Conservation (phyloP, 2,113 vertebrate species). For the Alethe diademata region DNA sequence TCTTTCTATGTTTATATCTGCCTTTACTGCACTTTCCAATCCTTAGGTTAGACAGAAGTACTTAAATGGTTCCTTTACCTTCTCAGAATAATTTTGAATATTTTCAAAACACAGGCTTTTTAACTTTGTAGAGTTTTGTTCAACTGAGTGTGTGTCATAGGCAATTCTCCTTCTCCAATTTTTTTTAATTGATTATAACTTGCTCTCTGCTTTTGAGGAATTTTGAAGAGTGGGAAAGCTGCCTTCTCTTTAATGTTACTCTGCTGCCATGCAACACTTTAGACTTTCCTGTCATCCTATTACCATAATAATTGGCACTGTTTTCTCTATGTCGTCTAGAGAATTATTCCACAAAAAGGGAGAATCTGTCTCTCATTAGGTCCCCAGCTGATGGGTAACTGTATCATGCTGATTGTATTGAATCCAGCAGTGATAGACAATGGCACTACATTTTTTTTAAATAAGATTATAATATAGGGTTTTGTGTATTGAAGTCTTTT, state of each 20-base stretch:
- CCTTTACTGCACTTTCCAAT: not conserved
- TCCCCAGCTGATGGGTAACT: not conserved
- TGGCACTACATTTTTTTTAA: not conserved
- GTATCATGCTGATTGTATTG: not conserved
- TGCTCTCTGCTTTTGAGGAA: not conserved
- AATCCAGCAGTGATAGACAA: not conserved
- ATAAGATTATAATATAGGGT: not conserved
- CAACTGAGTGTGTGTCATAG: not conserved
- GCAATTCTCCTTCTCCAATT: not conserved
- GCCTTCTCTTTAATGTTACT: not conserved
- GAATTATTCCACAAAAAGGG: not conserved
- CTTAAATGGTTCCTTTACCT: not conserved
- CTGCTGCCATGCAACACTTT: not conserved
- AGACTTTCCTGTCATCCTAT: not conserved
- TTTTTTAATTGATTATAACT: not conserved
- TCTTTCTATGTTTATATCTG: not conserved
- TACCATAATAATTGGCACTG: not conserved
- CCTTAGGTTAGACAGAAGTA: not conserved
- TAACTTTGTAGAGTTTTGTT: not conserved
- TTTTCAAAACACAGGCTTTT: not conserved
- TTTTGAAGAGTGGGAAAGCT: not conserved
- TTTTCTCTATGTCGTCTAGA: slow-evolving; percentile 2
- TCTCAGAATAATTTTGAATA: not conserved
- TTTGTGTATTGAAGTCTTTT: not conserved
- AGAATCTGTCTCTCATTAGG: not conserved